Evolutionary conservation across 2,888 invertebrate genomes (phyloP), one percentile per base, ranked within the genome.

Genomic region (Anoncus sp.): DNA sequence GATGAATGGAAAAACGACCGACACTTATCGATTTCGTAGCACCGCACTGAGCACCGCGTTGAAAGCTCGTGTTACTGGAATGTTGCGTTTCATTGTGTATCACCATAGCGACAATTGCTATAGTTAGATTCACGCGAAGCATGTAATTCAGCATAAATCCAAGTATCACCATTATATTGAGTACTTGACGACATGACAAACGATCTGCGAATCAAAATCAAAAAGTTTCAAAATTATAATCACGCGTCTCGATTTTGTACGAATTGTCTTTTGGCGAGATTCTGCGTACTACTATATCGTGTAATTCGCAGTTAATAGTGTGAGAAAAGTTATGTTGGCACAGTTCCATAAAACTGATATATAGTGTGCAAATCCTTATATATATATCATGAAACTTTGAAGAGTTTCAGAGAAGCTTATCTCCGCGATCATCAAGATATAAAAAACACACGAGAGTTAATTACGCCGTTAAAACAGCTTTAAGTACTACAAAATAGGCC

Each of bases 91-190:
- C 76, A 78, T 89, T 91, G 14, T 91, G 90, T 20, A 85, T 62
- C 66, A 96, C 94, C 97, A 97, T 97, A 85, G 95, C 96, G 51
- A 97, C 96, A 83, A 97, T 96, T 78, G 97, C 96, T 81, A 97
- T 96, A 77, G 97, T 97, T 69, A 97, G 93, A 92, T 97, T 97
- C 71, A 97, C 97, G 63, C 97, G 93, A 38, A 97, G 92, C 91
- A 97, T 97, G 93, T 97, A 97, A 92, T 97, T 97, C 92, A 97
- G 93, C 96, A 97, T 97, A 92, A 97, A 97, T 79, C 97, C 97
- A 80, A 96, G 92, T 82, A 97, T 95, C 70, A 97, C 97, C 95
- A 97, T 96, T 75, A 96, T 92, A 92, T 96, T 96, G 83, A 97
- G 91, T 69, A 97, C 95, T 92, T 95, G 96, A 60, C 96, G 95